Evolutionary conservation across 2,113 vertebrate genomes (phyloP), one percentile per base, ranked within the genome.

Genomic region (Hippolais icterina): DNA sequence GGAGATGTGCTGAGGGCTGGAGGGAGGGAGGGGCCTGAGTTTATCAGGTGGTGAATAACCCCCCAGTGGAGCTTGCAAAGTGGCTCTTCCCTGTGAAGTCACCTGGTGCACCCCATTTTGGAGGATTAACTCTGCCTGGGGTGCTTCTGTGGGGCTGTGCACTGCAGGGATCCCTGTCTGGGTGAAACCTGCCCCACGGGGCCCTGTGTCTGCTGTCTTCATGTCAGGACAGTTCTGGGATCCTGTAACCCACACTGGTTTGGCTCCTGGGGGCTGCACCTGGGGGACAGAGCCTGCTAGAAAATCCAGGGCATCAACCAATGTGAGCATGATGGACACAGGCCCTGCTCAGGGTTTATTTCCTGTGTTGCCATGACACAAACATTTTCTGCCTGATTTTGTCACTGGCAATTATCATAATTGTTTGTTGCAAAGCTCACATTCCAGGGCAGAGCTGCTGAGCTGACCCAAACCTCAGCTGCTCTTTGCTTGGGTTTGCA

Each of bases 391-490:
- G 80, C 35, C 89, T 89, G 50, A 87, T 94, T 81, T 83, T 92
- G 91, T 81, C 79, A 66, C 83, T 84, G 87, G 74, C 77, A 96
- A 84, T 93, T 91, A 87, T 24, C 54, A 27, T 86, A 89, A 93
- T 29, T 80, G 79, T 49, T 96, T 70, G 66, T 88, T 90, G 59
- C 56, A 84, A 63, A 83, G 83, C 64, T 65, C 79, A 74, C 64
- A 60, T 94, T 91, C 72, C 86, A 75, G 50, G 59, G 56, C 76
- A 92, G 76, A 88, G 86, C 54, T 64, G 83, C 75, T 80, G 71
- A 83, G 59, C 83, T 86, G 88, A 59, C 86, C 89, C 86, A 93
- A 86, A 92, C 71, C 71, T 90, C 90, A 93, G 80, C 78, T 83
- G 70, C 35, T n/a, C 92, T 86, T 86, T 27, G 41, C 70, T 66